Evolutionary conservation across 2,888 invertebrate genomes (phyloP), one percentile per base, ranked within the genome.

Genomic region (Zaprionus lineosus): DNA sequence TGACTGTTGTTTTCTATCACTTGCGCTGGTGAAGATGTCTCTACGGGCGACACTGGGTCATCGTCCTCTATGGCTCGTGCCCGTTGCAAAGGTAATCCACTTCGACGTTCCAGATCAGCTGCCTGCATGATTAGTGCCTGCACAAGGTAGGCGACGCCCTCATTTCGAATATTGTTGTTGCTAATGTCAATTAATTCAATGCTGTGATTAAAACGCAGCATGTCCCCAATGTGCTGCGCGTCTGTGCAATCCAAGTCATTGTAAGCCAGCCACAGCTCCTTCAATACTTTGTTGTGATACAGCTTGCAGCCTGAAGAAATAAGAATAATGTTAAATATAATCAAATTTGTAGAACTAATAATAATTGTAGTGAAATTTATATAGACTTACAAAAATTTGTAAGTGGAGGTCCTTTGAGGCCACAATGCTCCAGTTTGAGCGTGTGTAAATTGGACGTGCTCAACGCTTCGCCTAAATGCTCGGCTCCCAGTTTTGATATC

Each of bases 141-240:
- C 33, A 94, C 93, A 36, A 97, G 91, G 87, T 94, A 93, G 2
- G 91, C 92, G 40, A 94, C 91, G 0, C 97, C 97, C 11, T 83
- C 87, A 91, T 92, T 89, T 89, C 92, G 90, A 86, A 93, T 92
- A 63, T 91, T 90, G 72, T 93, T 92, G 79, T 93, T 95, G 90
- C 96, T 94, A 48, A 97, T 92, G 88, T 97, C 97, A 28, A 97
- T 91, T 61, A 96, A 91, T 85, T 96, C 94, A 71, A 97, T 91
- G 44, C 93, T 92, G 48, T 92, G 92, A 90, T 97, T 97, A 82
- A 92, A 91, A 66, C 93, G 92, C 59, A 97, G 91, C 81, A 97
- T 91, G 41, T 94, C 93, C 33, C 93, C 95, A 12, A 97, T 91
- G 76, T 96, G 95, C 53, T 93, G 91, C 8, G 96, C 96, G 91